Evolutionary conservation across 2,797 vertebrate species (phyloP).

Genomic region (Chaenodraco wilsoni): DNA sequence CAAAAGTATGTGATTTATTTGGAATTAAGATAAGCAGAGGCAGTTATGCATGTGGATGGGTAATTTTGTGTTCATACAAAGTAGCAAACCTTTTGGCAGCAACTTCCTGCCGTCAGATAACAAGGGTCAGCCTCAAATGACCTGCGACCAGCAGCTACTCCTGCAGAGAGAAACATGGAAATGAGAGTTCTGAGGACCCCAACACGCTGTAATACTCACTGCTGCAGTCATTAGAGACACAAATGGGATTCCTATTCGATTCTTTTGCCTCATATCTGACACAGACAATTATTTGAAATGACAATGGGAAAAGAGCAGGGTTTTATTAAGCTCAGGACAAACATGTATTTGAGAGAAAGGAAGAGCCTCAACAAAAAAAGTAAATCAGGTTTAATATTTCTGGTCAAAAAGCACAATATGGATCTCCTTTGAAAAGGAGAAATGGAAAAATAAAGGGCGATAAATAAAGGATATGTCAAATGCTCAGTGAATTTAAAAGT

Average conservation of each 20-base stretch:
- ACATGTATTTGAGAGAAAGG: background rate
- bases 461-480: background rate
- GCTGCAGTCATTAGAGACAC: background rate
- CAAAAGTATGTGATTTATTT: slow-evolving; percentile 69
- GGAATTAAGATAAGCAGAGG: slow-evolving; percentile 64
- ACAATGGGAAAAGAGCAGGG: background rate
- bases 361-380: background rate
- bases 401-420: background rate
- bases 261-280: background rate
- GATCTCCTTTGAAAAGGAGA: background rate
- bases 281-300: slow-evolving; percentile 1
- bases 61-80: slow-evolving; percentile 60
- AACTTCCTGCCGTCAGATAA: slow-evolving; percentile 35
- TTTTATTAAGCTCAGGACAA: background rate
- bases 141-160: background rate
- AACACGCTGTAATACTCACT: background rate
- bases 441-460: background rate
- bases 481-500: background rate
- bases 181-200: slow-evolving; percentile 1
- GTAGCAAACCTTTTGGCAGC: slow-evolving; percentile 47
- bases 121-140: slow-evolving; percentile 45
- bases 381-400: background rate
- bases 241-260: background rate
- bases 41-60: slow-evolving; percentile 53
- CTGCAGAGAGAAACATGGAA: slow-evolving; percentile 8